Conservation (phyloP, 2,113 vertebrate genomes). For the Neotragus moschatus region DNA sequence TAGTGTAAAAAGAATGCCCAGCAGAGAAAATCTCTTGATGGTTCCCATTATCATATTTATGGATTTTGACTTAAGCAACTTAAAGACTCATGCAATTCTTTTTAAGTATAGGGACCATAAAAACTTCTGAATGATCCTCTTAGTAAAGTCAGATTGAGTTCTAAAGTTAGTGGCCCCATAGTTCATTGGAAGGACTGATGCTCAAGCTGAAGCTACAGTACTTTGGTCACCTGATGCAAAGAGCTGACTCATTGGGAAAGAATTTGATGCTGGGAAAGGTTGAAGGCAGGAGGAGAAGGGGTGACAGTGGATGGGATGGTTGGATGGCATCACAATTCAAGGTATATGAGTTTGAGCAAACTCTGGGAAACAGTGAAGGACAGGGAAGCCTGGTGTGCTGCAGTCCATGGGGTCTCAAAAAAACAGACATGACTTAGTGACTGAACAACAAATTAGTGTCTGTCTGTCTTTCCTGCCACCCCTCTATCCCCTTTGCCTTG, state of each 20-base stretch:
- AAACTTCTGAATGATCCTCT: not conserved
- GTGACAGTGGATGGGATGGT: not conserved
- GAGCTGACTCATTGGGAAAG: not conserved
- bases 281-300: not conserved
- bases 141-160: not conserved
- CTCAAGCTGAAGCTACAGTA: not conserved
- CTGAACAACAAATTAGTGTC: not conserved
- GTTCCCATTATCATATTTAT: not conserved
- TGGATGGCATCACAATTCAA: not conserved
- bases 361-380: not conserved
- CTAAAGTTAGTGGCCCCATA: not conserved
- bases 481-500: rapidly evolving
- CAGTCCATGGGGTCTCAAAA: not conserved
- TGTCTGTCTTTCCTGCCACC: not conserved
- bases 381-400: not conserved
- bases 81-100: not conserved
- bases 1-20: not conserved
- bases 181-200: not conserved
- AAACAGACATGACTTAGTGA: not conserved
- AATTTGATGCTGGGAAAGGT: not conserved
- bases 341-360: not conserved
- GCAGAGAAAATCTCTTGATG: not conserved
- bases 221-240: not conserved
- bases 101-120: not conserved
- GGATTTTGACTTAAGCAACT: not conserved